Base-by-base conservation (phyloP, 2,888 invertebrate species). In the Hypselothyrea guttata region DNA sequence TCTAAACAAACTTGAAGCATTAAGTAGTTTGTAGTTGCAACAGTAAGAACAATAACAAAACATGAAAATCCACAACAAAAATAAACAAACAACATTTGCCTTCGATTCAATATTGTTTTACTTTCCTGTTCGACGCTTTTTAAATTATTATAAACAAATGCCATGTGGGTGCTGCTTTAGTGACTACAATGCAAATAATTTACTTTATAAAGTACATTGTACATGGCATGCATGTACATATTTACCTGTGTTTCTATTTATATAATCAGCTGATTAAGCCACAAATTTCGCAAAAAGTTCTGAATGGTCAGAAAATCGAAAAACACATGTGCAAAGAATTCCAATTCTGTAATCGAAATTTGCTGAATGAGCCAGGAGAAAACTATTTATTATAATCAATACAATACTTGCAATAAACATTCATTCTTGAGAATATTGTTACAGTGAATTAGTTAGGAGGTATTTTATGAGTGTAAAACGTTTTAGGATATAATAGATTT, bases 101-200 rank as follows among this genome's bases (percentile, higher is more conserved):
- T 46, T 59, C 45, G 40, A 51, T 64, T 64, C 48, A 0, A 34
- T 59, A 41, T 53, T 41, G 31, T 27, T 37, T 22, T 46, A 46
- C 34, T 59, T 53, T 45, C 41, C 30, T 65, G 48, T 61, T 75
- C 70, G 69, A 70, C 55, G 73, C 53, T 60, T 65, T 78, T 82
- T 63, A 82, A 78, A 76, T 69, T 73, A 79, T 78, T 83, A 69
- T 83, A 78, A 78, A 83, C 83, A 78, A 57, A 83, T 60, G 52
- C 69, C 64, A 49, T 75, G 59, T 58, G 56, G 46, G 65, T 15
- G 59, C 65, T 76, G 71, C 52, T 82, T 82, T 77, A 78, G 71
- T 65, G 73, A 83, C 76, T 82, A 42, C 65, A 48, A 44, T 75
- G 83, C 82, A 63, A 77, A 77, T 69, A 71, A 75, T 72, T 59